Conservation (phyloP, 2,797 vertebrate genomes). For the Myotis vivesi region DNA sequence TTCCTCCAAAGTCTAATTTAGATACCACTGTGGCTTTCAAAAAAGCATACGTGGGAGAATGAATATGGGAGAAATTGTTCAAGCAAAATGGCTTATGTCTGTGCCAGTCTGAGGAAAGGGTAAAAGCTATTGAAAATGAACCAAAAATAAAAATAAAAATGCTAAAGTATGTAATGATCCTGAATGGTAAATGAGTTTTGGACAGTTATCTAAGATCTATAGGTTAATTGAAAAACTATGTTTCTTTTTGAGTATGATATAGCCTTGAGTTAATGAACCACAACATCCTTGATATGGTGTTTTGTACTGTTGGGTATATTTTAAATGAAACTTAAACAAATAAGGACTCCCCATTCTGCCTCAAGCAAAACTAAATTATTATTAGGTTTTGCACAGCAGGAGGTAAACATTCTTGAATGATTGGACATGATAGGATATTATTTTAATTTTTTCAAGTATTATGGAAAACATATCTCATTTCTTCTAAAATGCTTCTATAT, state of each 20-base stretch:
- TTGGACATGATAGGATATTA: constrained; percentile 62
- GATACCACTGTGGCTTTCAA: background rate
- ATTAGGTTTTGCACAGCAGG: constrained; percentile 26
- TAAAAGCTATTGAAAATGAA: background rate
- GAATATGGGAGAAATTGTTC: background rate
- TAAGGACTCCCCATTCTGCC: constrained; percentile 20
- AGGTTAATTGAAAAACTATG: constrained; percentile 60
- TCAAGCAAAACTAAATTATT: constrained; percentile 62
- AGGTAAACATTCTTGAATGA: constrained; percentile 67
- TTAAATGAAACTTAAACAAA: constrained; percentile 63
- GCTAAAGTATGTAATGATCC: background rate
- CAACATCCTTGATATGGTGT: constrained; percentile 11
- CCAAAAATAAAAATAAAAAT: constrained; percentile 22
- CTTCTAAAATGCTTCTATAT: constrained; percentile 24
- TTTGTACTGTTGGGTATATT: constrained; percentile 44
- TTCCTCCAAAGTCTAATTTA: constrained; percentile 53
- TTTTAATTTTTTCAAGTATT: constrained; percentile 2
- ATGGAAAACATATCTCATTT: constrained; percentile 44
- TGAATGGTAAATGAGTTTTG: constrained; percentile 28
- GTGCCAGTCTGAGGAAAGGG: background rate
- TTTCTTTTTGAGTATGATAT: constrained; percentile 53
- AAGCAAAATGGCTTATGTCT: background rate
- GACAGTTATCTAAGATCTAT: constrained; percentile 61
- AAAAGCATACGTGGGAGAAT: background rate
- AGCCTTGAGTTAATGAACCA: constrained; percentile 68